Evolutionary conservation across 2,797 vertebrate species (phyloP).

Genomic region (Adrianichthys oophorus): DNA sequence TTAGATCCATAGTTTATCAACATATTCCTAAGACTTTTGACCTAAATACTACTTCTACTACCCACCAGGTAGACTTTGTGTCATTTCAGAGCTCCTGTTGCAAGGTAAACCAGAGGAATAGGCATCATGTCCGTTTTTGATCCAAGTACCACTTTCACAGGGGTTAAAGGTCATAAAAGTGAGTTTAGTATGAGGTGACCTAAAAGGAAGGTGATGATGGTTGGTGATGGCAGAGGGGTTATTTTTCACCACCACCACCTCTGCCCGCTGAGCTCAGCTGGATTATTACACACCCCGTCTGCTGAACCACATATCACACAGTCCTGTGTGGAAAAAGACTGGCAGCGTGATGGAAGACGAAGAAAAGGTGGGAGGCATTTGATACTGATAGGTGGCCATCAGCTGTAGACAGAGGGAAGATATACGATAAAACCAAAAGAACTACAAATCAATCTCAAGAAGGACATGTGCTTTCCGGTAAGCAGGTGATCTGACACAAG

Average conservation of each 20-base stretch:
- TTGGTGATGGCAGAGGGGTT: slow-evolving; percentile 48
- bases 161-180: slow-evolving; percentile 30
- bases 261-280: slow-evolving; percentile 65
- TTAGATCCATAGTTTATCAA: no score
- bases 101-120: no score
- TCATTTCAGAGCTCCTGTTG: no score
- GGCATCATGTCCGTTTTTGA: neutral
- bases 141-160: neutral
- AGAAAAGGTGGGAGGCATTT: slow-evolving; percentile 37
- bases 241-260: slow-evolving; percentile 56
- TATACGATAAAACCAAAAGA: slow-evolving; percentile 28
- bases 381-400: slow-evolving; percentile 39
- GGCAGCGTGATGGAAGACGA: slow-evolving; percentile 20
- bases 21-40: no score
- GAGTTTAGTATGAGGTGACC: slow-evolving; percentile 21
- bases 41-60: no score
- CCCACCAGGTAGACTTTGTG: no score
- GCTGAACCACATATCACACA: slow-evolving; percentile 77
- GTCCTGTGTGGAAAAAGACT: slow-evolving; percentile 65
- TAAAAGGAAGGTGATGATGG: slow-evolving; percentile 40
- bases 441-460: slow-evolving; percentile 39
- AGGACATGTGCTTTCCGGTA: slow-evolving; percentile 14
- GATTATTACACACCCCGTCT: slow-evolving; percentile 59
- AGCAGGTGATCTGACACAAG: slow-evolving; percentile 7
- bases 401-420: slow-evolving; percentile 15